Evolutionary conservation across 2,888 invertebrate genomes (phyloP), one percentile per base, ranked within the genome.

Genomic region (Volucella bombylans): DNA sequence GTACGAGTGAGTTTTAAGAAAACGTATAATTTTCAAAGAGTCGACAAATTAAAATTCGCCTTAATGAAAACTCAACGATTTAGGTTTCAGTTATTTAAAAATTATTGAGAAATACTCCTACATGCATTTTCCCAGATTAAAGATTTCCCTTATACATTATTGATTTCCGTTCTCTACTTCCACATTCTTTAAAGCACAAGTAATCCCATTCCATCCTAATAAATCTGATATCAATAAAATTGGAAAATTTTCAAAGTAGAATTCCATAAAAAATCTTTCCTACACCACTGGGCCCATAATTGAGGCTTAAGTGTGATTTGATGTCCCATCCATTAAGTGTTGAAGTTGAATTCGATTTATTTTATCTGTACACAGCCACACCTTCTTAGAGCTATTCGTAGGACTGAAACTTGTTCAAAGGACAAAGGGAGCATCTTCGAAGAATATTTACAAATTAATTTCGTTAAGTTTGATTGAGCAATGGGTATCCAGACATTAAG

Each of bases 241-340:
- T 72, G 62, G 55, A 54, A 64, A 72, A 72, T 18, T 62, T 39
- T 45, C 39, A 54, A 72, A 18, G 41, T 18, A 18, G 41, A 73
- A 73, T 55, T 41, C 23, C 64, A 73, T 64, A 49, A 9, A 39
- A 39, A 55, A 15, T 9, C 41, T 14, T 41, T 11, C 39, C 39
- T 15, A 31, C 12, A 12, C 38, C 41, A 39, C 0, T 54, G 54
- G 23, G 18, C 49, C 47, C 55, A 49, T 73, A 73, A 73, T 73
- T 65, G 73, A 47, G 49, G 73, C 73, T 73, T 73, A 73, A 73
- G 73, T 73, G 49, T 64, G 73, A 73, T 73, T 65, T 73, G 64
- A 65, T 73, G 73, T 73, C 55, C 57, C 64, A 39, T 57, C 57
- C 64, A 11, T 47, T 10, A 49, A 49, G 73, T 55, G 41, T 14